Evolutionary conservation across 2,113 vertebrate genomes (phyloP).

Genomic region (Hassar affinis): DNA sequence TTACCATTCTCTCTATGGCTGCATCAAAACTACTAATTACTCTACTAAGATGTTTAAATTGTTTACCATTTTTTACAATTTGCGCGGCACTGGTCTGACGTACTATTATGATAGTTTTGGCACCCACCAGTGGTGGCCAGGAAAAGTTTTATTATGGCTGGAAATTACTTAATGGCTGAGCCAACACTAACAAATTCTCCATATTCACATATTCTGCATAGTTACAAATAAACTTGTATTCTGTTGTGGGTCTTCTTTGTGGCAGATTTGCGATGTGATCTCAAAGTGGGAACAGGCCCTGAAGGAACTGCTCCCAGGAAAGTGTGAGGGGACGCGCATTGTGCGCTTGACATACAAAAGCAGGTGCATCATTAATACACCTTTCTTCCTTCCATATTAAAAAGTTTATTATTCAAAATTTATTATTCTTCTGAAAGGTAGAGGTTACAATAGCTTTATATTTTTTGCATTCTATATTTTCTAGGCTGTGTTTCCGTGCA

Average conservation of each 20-base stretch:
- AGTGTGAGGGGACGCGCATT: conserved; percentile 84
- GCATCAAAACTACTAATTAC: not conserved
- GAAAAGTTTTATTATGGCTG: not conserved
- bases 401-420: not conserved
- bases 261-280: conserved; percentile 89
- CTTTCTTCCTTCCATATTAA: not conserved
- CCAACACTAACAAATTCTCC: not conserved
- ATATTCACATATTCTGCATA: not conserved
- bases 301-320: conserved; percentile 85
- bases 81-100: not conserved
- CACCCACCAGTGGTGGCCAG: not conserved
- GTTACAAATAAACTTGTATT: not conserved
- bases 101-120: not conserved
- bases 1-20: not conserved
- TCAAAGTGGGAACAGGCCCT: conserved; percentile 90
- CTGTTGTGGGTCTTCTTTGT: not conserved
- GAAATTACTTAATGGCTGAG: not conserved
- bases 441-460: not conserved
- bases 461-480: conserved; percentile 6
- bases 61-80: not conserved
- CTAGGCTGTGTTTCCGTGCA: conserved; percentile 79
- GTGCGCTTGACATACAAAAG: conserved; percentile 86
- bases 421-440: not conserved
- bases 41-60: not conserved
- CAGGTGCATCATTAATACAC: conserved; percentile 67